Evolutionary conservation across 2,113 vertebrate genomes (phyloP).

Genomic region (Tamias sibiricus): DNA sequence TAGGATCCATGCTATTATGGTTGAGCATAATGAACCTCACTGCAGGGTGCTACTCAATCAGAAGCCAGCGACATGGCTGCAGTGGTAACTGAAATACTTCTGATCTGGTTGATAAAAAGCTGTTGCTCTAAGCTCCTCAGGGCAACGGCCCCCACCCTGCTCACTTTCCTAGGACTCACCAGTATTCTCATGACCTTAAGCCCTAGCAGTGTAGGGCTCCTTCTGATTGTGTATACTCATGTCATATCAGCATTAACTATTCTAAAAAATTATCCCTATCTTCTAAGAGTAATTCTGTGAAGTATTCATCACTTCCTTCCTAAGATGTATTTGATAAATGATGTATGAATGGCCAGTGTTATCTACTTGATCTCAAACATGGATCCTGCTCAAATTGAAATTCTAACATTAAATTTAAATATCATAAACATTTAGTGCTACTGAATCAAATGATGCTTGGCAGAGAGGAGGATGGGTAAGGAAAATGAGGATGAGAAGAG

Average conservation of each 20-base stretch:
- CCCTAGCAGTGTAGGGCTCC: neutral
- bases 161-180: neutral
- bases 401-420: conserved; percentile 43
- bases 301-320: neutral
- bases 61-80: neutral
- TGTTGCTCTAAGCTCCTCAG: neutral
- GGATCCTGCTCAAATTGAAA: neutral
- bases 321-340: neutral
- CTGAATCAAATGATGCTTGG: neutral
- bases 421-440: neutral
- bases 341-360: neutral
- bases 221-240: neutral
- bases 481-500: neutral
- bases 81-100: conserved; percentile 20
- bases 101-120: neutral
- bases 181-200: neutral
- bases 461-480: neutral
- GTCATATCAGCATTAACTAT: neutral
- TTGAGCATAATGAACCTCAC: neutral
- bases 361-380: neutral
- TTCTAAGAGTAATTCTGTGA: conserved; percentile 17
- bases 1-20: neutral
- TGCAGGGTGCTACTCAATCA: neutral
- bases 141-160: neutral
- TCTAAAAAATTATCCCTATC: neutral